Evolutionary conservation across 2,888 invertebrate species (phyloP), one percentile per base, ranked within the genome.

Genomic region (Drosophila pegasa): DNA sequence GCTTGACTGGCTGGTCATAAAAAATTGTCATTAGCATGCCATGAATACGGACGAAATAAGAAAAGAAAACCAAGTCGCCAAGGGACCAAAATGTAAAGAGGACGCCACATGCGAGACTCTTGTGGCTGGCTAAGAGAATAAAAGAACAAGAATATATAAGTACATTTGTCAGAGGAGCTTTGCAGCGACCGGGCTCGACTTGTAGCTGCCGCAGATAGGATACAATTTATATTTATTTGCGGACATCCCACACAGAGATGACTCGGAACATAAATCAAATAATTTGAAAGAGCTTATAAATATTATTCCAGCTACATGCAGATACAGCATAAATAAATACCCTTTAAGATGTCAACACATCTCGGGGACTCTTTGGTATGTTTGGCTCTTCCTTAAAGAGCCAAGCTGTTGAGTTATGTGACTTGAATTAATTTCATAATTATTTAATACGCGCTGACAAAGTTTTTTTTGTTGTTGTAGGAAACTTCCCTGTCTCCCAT

Each of bases 401-500:
- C 16, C 22, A 50, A 50, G n/a, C 41, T 54, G 40, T 22, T 29
- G 33, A 35, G 47, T 20, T 47, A 25, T 55, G 63, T 43, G 50
- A 16, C 16, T 18, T 52, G 22, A 64, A 56, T 33, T 40, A 65
- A 60, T 63, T 54, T 59, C 62, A 31, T 66, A 67, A 68, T 77
- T 68, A 76, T 61, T 72, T 68, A 76, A 67, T 61, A 56, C 37
- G 41, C 40, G 40, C 16, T 65, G 41, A 48, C 50, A 74, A 75
- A 75, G 57, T 74, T 65, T 50, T 59, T 62, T 66, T 58, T 25
- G 14, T 0, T 43, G 6, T 12, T 20, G n/a, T n/a, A n/a, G n/a
- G n/a, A n/a, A n/a, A 40, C 58, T 76, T 62, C 40, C 35, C 57
- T 54, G 47, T 56, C 48, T 59, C 43, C 45, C 59, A 52, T 62